Base-by-base conservation (phyloP, 2,113 vertebrate genomes). In the Cyanistes caeruleus region DNA sequence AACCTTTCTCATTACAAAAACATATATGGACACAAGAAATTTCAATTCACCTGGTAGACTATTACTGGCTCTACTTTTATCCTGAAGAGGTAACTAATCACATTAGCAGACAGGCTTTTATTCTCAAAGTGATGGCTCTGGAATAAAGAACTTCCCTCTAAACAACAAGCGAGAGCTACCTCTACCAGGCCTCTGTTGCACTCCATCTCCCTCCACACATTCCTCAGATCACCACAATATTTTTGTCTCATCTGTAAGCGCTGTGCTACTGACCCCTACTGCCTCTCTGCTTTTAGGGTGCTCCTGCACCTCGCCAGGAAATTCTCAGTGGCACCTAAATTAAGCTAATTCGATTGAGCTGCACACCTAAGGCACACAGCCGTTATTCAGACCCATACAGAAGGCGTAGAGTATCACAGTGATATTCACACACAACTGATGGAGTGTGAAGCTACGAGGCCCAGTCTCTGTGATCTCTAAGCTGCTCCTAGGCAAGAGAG, bases 211-310 rank as follows among this genome's bases (percentile, higher is more conserved):
- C 8, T 48, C 53, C 39, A 31, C 22, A 68, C 48, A 11, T 35
- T 89, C 75, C 79, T 89, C 58, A 73, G 24, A 37, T 25, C 37
- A 56, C 18, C 24, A 33, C 56, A 6, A 56, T 28, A 73, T 80
- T 35, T 59, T 56, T 28, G 11, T 49, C 41, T 37, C 41, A 23
- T 27, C 25, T 43, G 15, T 84, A 87, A 90, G 49, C 0, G 3
- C 67, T 95, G 79, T 92, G 87, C 94, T 94, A 91, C 92, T 90
- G 95, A 86, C 92, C 83, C 18, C 95, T 96, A 41, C 91, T 65
- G 96, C 55, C 43, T 80, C 81, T 78, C 49, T 70, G 14, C 67
- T 59, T 89, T 90, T 46, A 56, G 53, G 30, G 64, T 46, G 62
- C 22, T 37, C 67, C 30, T 52, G 22, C 24, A 19, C 17, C 27